Evolutionary conservation across 2,113 vertebrate genomes (phyloP).

Genomic region (Nesospiza acunhae): DNA sequence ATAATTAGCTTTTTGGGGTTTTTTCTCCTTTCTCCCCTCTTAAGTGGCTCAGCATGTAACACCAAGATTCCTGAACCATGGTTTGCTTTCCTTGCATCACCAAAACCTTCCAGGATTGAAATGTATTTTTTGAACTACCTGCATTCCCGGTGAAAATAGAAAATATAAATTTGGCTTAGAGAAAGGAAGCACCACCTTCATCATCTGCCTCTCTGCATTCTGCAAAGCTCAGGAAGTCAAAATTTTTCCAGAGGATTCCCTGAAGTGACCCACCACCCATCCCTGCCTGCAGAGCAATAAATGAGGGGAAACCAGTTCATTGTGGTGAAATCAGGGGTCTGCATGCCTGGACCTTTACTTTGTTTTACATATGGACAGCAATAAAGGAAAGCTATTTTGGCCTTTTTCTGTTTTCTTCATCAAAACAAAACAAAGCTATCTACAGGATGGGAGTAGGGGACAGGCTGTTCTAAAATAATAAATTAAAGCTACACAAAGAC

Average conservation of each 20-base stretch:
- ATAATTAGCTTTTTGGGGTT: not conserved
- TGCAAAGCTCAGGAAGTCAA: not conserved
- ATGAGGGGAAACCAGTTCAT: not conserved
- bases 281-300: not conserved
- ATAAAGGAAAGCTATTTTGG: not conserved
- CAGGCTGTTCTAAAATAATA: slow-evolving; percentile 54
- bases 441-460: slow-evolving; percentile 24
- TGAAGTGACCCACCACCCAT: not conserved
- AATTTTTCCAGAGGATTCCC: not conserved
- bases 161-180: not conserved
- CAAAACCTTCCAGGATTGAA: not conserved
- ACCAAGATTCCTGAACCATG: not conserved
- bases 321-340: not conserved
- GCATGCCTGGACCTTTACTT: not conserved
- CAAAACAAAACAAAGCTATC: slow-evolving; percentile 20
- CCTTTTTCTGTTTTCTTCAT: slow-evolving; percentile 32
- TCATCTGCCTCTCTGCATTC: not conserved
- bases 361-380: not conserved
- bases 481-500: slow-evolving; percentile 52
- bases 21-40: not conserved
- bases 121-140: not conserved
- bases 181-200: not conserved
- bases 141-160: not conserved
- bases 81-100: not conserved
- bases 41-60: not conserved